Evolutionary conservation across 2,113 vertebrate genomes (phyloP).

Genomic region (Dissostichus mawsoni): DNA sequence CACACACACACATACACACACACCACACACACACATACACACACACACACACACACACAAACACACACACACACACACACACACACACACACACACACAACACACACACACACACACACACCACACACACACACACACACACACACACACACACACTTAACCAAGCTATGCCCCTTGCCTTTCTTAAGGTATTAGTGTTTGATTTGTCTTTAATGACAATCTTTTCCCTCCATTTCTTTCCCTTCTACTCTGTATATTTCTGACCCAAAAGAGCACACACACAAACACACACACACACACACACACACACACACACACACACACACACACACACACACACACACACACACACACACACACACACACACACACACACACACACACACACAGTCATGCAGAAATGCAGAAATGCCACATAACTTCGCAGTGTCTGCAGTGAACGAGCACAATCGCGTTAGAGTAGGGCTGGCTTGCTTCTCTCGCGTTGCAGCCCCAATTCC

Average conservation of each 20-base stretch:
- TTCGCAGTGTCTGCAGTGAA: slow-evolving; percentile 64
- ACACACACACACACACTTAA: slow-evolving; percentile 18
- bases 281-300: not conserved
- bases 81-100: slow-evolving; percentile 8
- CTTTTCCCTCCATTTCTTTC: not conserved
- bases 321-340: not conserved
- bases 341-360: not conserved
- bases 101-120: not conserved
- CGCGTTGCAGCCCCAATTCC: slow-evolving; percentile 65
- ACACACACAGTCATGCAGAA: slow-evolving; percentile 27
- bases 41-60: not conserved
- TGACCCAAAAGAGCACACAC: slow-evolving; percentile 5
- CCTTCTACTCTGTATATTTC: slow-evolving; percentile 12
- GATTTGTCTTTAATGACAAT: slow-evolving; percentile 31
- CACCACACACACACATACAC: slow-evolving; percentile 7
- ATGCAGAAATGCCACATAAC: slow-evolving; percentile 43
- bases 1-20: not conserved
- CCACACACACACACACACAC: not conserved
- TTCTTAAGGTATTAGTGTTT: slow-evolving; percentile 44
- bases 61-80: not conserved
- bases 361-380: not conserved
- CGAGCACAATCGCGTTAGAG: slow-evolving; percentile 61
- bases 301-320: slow-evolving; percentile 3
- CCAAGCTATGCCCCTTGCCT: slow-evolving; percentile 23
- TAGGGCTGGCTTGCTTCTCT: slow-evolving; percentile 40